Conservation (phyloP, 2,113 vertebrate genomes). For the Pseudonaja textilis region DNA sequence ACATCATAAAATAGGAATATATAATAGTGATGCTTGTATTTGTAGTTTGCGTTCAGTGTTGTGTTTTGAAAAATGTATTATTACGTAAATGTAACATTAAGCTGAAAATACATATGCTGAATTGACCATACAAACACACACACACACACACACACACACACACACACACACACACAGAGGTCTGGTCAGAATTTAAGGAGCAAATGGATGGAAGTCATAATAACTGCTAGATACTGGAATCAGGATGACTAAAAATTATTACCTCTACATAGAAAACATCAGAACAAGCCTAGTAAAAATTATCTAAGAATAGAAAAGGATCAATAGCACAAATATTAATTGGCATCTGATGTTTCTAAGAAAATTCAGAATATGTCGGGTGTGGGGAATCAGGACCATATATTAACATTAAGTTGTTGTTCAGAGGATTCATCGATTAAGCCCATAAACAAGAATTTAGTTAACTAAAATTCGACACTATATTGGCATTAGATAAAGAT, state of each 20-base stretch:
- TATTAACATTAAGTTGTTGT: too few species aligned
- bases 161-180: too few species aligned
- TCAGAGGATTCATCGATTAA: too few species aligned
- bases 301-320: not conserved
- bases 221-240: not conserved
- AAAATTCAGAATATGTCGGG: not conserved
- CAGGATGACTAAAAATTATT: not conserved
- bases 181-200: not conserved
- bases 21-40: not conserved
- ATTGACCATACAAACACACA: not conserved
- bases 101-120: not conserved
- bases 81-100: not conserved
- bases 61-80: not conserved
- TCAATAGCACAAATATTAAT: not conserved
- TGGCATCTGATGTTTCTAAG: not conserved
- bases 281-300: not conserved
- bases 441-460: too few species aligned
- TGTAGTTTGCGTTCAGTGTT: not conserved
- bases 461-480: too few species aligned
- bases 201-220: not conserved
- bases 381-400: too few species aligned
- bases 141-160: too few species aligned
- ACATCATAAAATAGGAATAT: not conserved
- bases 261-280: not conserved
- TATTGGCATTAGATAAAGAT: too few species aligned